Evolutionary conservation across 1,140 invertebrate species (phyloP).

Genomic region (Caenorhabditis remanei): DNA sequence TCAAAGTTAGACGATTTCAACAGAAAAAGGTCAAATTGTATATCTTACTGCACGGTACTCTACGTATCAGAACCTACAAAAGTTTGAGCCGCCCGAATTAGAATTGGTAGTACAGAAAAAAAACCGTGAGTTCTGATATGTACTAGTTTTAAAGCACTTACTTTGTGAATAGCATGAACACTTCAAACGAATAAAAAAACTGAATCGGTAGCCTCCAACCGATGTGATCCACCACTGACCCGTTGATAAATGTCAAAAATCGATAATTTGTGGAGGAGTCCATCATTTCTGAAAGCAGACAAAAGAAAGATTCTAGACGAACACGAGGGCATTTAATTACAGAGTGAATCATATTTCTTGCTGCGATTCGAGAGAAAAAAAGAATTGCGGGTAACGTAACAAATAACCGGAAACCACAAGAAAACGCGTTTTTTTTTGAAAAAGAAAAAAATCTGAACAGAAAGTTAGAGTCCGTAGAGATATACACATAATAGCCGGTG

Average conservation of each 20-base stretch:
- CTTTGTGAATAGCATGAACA: conserved; percentile 12
- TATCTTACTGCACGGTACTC: no score
- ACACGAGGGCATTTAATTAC: neutral
- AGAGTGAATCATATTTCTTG: conserved; percentile 8
- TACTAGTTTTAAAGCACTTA: neutral
- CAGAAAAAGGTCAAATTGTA: no score
- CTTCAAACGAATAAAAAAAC: conserved; percentile 19
- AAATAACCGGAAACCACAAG: neutral
- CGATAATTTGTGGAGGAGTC: neutral
- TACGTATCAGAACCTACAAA: no score
- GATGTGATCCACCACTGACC: neutral
- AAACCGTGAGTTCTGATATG: no score
- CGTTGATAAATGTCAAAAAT: conserved; percentile 38
- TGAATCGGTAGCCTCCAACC: neutral
- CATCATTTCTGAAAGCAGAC: neutral
- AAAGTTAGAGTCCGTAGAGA: neutral
- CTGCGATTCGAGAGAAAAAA: neutral
- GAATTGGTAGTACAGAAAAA: no score
- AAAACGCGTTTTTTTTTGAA: neutral
- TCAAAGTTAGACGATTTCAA: no score
- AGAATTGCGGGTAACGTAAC: neutral
- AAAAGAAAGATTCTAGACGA: neutral
- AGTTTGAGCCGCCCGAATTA: no score
- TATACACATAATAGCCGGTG: neutral
- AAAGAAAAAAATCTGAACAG: no score